Base-by-base conservation (phyloP, 2,797 vertebrate genomes). In the Eupleurogrammus muticus region DNA sequence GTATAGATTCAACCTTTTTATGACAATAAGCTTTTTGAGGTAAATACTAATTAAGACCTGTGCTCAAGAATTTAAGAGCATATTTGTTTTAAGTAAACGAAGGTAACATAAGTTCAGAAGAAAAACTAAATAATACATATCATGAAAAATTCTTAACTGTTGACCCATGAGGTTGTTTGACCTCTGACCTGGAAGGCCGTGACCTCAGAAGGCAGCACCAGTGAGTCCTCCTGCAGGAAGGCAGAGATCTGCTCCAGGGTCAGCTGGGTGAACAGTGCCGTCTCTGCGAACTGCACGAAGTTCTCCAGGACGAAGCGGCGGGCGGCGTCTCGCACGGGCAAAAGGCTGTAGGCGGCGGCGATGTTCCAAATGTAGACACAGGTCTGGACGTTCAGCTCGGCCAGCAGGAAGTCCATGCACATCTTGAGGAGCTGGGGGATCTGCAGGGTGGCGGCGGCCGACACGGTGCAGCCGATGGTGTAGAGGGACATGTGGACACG, bases 291-390 rank as follows among this genome's bases (percentile, higher is more conserved):
- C 80, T 94, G 92, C 49, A 91, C 69, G 20, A 96, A 96, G 88
- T 94, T 95, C 60, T 96, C 94, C 80, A 92, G 91, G 60, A 96
- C 92, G 74, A 93, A 96, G 62, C 90, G 92, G 12, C 88, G 84
- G 0, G 95, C 92, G 5, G 94, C 90, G 0, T 94, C 91, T 4
- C 93, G 90, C 21, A 95, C 94, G 0, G 77, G 86, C 56, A 61
- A 57, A 83, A 96, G 93, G 61, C 92, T 63, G 3, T 96, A 96
- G 28, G 94, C 94, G 0, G 91, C 84, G 0, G 94, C 94, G 53
- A 96, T 94, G 90, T 96, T 96, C 91, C 95, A 93, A n/a, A 96
- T 83, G 79, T 96, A 96, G 54, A 95, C 91, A 36, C 96, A 96
- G 50, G 93, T 96, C 79, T 95, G 94, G 35, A 95, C 91, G 0